Evolutionary conservation across 1,140 invertebrate genomes (phyloP).

Genomic region (Temnothorax curvispinosus): DNA sequence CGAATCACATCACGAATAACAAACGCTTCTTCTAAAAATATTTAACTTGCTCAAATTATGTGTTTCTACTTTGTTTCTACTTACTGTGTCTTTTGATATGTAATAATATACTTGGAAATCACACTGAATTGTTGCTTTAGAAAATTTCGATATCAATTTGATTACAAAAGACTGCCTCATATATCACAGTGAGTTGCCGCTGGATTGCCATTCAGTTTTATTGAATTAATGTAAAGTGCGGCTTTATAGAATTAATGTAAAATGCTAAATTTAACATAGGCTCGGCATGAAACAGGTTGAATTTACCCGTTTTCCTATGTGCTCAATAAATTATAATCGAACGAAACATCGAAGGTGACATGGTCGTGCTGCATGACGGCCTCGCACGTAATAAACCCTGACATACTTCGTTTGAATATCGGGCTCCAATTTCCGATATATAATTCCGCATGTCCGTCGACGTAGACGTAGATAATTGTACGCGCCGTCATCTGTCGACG

Average conservation of each 20-base stretch:
- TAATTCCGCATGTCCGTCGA: slow-evolving; percentile 39
- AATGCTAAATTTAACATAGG: neutral
- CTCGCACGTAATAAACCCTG: slow-evolving; percentile 53
- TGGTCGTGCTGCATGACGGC: slow-evolving; percentile 22
- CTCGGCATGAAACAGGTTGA: neutral
- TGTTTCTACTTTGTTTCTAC: neutral
- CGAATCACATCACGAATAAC: neutral
- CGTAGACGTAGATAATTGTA: slow-evolving; percentile 26
- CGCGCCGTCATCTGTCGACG: slow-evolving; percentile 3
- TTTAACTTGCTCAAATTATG: neutral
- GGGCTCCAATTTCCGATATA: slow-evolving; percentile 47
- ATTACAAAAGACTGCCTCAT: neutral
- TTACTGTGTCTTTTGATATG: neutral
- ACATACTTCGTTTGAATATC: slow-evolving; percentile 56
- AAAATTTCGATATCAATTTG: neutral
- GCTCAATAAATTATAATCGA: slow-evolving; percentile 42
- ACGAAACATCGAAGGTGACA: slow-evolving; percentile 40
- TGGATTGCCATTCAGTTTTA: neutral
- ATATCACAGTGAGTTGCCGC: neutral
- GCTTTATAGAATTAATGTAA: neutral
- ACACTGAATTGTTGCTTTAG: neutral
- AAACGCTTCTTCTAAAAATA: neutral
- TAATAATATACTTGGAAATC: neutral
- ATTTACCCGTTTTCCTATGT: slow-evolving; percentile 13
- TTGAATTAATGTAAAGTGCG: neutral